phyloP scores from a whole-genome alignment of 2,888 invertebrate species.

The Axea sp. region DNA sequence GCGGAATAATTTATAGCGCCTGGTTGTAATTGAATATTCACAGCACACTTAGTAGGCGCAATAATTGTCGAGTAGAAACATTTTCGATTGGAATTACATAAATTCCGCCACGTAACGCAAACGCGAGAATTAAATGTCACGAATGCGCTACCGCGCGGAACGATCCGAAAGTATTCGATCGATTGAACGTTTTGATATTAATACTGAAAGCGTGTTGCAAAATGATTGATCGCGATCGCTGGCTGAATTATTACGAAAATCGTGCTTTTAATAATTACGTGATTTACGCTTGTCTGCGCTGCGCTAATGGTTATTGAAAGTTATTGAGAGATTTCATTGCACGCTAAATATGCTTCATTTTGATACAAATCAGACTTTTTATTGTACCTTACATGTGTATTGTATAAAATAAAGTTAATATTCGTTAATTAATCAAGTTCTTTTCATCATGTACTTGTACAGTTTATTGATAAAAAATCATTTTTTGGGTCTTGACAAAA shows the following conservation, averaged over 20 bases:
- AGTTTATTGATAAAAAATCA: too few relatives aligned
- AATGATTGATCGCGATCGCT: constrained; percentile 26
- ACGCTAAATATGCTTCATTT: too few relatives aligned
- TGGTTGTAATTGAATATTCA: constrained; percentile 54
- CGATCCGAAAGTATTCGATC: constrained; percentile 52
- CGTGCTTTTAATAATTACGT: constrained; percentile 4
- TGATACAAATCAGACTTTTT: too few relatives aligned
- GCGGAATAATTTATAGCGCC: constrained; percentile 48
- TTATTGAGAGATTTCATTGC: too few relatives aligned
- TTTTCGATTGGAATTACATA: constrained; percentile 57
- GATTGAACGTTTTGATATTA: constrained; percentile 31
- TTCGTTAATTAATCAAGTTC: too few relatives aligned
- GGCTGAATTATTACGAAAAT: constrained; percentile 30
- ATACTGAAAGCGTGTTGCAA: constrained; percentile 27
- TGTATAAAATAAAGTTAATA: too few relatives aligned
- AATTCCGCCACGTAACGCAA: constrained; percentile 50
- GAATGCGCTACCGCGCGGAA: constrained; percentile 52
- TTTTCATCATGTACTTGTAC: too few relatives aligned
- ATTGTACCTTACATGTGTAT: too few relatives aligned
- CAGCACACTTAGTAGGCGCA: constrained; percentile 51
- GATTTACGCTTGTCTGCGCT: constrained; percentile 9
- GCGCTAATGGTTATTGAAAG: constrained; percentile 11
- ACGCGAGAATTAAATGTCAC: constrained; percentile 58
- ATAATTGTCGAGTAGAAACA: constrained; percentile 55
- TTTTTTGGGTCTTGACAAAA: too few relatives aligned